Evolutionary conservation across 2,888 invertebrate species (phyloP), one percentile per base, ranked within the genome.

Genomic region (Drepanosiphum platanoidis): DNA sequence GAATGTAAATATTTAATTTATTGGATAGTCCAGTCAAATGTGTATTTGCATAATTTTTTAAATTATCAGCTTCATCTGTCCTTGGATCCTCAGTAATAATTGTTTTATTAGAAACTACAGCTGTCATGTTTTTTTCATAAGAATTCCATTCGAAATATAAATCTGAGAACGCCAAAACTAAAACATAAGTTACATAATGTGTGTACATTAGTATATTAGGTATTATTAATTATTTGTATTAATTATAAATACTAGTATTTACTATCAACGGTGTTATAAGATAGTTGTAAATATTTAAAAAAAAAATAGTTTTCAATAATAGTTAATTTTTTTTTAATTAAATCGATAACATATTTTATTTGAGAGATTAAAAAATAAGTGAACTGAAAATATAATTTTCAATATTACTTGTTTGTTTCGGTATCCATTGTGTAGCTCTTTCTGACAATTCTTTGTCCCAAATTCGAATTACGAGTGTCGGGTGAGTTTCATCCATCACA

Each of bases 81-180:
- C 92, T 90, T 0, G 95, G 95, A 90, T 95, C 93, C 89, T 94
- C 95, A 4, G 94, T 95, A 86, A 95, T 90, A 34, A 96, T 90
- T 7, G 93, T 93, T 77, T 92, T 91, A 18, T 89, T 88, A 1
- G 90, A 90, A 4, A 92, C 90, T 83, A 91, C 90, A 1, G 92
- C 91, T 30, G 91, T 91, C 86, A 92, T 90, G 32, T 90, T 89
- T 71, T 89, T 90, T 77, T 88, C 89, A 87, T 88, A 91, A 30
- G 88, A 88, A 87, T 89, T 89, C 87, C 89, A 90, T n/a, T 88
- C 91, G 39, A 95, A 91, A 34, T 92, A 91, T 32, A 93, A 92
- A 89, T 95, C 95, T 3, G 94, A 92, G 86, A 95, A 90, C 89
- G 94, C 94, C 22, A 96, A 89, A 74, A 94, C 92, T 83, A 83